These are phyloP conservation scores for Neolamprologus fasciatus DNA, from an alignment of 2,113 vertebrate genomes.

Conservation along the genomic window DNA sequence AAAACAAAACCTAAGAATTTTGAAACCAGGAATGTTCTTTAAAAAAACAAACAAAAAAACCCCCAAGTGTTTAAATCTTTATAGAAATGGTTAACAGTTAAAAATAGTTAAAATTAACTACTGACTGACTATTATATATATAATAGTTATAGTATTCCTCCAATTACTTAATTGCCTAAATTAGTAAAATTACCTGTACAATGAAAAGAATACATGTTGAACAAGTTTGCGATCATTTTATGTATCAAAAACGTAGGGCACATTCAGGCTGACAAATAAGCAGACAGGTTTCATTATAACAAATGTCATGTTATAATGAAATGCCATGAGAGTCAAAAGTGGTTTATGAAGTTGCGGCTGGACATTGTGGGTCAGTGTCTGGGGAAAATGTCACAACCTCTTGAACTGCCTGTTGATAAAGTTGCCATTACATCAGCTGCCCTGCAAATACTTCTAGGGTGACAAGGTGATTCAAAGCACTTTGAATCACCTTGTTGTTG, in stretches of 20 bases:
- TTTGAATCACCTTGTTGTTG: too few relatives aligned
- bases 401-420: neutral
- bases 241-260: neutral
- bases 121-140: neutral
- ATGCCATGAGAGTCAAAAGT: neutral
- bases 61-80: too few relatives aligned
- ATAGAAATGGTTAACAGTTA: neutral
- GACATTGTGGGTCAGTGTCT: neutral
- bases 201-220: neutral
- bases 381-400: neutral
- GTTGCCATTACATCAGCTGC: neutral
- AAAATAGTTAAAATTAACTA: neutral
- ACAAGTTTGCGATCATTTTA: neutral
- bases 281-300: neutral
- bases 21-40: neutral
- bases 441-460: neutral
- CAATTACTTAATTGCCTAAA: neutral
- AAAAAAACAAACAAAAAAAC: fast-evolving
- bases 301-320: neutral
- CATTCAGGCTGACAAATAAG: neutral
- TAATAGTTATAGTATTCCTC: neutral
- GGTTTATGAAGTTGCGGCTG: neutral
- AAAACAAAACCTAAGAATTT: neutral
- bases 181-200: neutral
- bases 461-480: too few relatives aligned